Conservation (phyloP, 2,888 invertebrate species). For the Noctua comes region DNA sequence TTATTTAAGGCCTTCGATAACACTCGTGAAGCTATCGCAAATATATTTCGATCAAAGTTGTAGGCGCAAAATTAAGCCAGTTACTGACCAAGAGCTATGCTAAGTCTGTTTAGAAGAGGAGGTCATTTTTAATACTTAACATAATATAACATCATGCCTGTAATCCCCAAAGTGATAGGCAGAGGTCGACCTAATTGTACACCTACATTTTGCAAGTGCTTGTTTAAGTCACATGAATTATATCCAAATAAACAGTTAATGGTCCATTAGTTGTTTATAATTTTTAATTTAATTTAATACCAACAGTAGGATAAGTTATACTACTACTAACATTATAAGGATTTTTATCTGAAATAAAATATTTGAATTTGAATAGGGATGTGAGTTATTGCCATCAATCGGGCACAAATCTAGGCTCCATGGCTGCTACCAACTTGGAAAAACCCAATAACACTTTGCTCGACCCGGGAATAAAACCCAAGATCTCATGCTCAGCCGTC, state of each 20-base stretch:
- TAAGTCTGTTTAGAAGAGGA: neutral
- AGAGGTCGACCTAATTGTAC: neutral
- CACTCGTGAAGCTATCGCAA: conserved; percentile 1
- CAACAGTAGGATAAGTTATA: no score
- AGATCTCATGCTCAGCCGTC: neutral
- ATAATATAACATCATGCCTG: neutral
- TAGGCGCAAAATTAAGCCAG: neutral
- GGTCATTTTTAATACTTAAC: neutral
- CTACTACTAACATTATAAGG: no score
- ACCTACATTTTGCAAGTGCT: neutral
- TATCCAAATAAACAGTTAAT: no score
- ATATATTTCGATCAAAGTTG: conserved; percentile 6
- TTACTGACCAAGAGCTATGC: neutral
- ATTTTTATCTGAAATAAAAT: no score
- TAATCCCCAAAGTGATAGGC: neutral
- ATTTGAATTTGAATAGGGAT: no score
- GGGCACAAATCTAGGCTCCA: neutral
- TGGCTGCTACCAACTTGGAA: neutral
- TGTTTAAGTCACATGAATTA: neutral
- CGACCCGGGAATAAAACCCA: neutral
- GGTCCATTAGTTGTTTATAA: no score
- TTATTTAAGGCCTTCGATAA: neutral
- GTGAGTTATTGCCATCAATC: neutral
- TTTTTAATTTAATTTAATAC: no score
- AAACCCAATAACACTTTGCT: neutral